phyloP scores from a whole-genome alignment of 2,797 vertebrate species.

The Poeciliopsis infans region DNA sequence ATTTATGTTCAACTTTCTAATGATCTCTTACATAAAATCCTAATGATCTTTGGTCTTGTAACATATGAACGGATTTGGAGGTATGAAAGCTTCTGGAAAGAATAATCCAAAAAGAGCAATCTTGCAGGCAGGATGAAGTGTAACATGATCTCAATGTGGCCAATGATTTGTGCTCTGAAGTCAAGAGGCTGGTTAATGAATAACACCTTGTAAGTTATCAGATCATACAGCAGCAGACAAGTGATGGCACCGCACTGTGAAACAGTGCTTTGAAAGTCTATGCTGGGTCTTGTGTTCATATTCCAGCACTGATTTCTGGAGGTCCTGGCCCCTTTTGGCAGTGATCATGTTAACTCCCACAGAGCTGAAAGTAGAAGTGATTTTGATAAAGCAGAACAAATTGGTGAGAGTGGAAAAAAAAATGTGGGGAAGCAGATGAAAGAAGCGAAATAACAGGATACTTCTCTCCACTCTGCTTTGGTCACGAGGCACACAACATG shows the following conservation, averaged over 20 bases:
- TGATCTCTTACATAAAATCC: neutral
- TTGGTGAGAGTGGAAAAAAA: conserved; percentile 31
- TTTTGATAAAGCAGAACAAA: conserved; percentile 70
- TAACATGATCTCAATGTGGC: neutral
- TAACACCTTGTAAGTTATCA: neutral
- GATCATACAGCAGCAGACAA: neutral
- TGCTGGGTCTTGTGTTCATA: conserved; percentile 35
- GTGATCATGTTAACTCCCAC: conserved; percentile 25
- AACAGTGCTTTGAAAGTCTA: conserved; percentile 8
- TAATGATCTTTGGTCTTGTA: neutral
- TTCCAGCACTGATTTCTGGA: conserved; percentile 62
- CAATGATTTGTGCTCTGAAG: neutral
- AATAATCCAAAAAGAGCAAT: neutral
- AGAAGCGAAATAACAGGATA: conserved; percentile 41
- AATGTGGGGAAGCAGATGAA: conserved; percentile 5
- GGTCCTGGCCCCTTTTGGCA: conserved; percentile 41
- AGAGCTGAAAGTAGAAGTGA: conserved; percentile 35
- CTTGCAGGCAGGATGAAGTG: neutral
- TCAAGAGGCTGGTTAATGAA: neutral
- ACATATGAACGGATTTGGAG: neutral
- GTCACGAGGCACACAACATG: conserved; percentile 40
- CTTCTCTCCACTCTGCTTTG: conserved; percentile 19
- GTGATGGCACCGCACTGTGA: neutral
- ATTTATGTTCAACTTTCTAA: too few species aligned
- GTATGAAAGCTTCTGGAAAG: neutral